Evolutionary conservation across 2,888 invertebrate genomes (phyloP).

Genomic region (Carpatolechia fugitivella): DNA sequence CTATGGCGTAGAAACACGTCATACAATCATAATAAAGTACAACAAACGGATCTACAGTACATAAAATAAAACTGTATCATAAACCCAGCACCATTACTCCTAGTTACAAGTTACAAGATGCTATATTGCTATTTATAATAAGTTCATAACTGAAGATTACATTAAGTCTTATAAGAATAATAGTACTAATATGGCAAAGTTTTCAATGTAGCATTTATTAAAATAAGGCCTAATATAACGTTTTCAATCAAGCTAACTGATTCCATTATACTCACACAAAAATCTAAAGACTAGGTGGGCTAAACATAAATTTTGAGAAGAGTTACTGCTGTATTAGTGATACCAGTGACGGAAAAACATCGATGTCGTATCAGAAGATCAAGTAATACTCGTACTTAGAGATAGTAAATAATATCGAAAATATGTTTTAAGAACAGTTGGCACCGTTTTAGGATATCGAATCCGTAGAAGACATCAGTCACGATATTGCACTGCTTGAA

Average conservation of each 20-base stretch:
- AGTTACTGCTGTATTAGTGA: constrained; percentile 9
- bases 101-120: constrained; percentile 72
- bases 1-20: constrained; percentile 62
- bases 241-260: constrained; percentile 57
- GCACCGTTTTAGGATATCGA: constrained; percentile 36
- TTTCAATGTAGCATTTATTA: constrained; percentile 76
- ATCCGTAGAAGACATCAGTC: constrained; percentile 21
- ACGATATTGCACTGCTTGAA: constrained; percentile 30
- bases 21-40: constrained; percentile 60
- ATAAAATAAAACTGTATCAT: constrained; percentile 67
- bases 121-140: constrained; percentile 54
- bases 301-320: constrained; percentile 58
- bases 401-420: constrained; percentile 34
- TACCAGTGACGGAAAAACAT: constrained; percentile 24
- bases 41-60: constrained; percentile 68
- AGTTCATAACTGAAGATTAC: constrained; percentile 58
- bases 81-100: constrained; percentile 76
- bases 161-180: constrained; percentile 72
- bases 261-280: constrained; percentile 56
- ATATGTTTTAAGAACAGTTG: constrained; percentile 39
- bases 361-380: constrained; percentile 26
- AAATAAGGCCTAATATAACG: constrained; percentile 62
- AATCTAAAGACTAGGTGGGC: constrained; percentile 77
- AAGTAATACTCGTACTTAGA: constrained; percentile 43
- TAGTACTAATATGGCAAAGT: constrained; percentile 79